A percentile compares a stretch with the other conserved stretches of the same genome.
phyloP scores from a whole-genome alignment of 2,113 vertebrate species.

The Rhinopithecus roxellana region DNA sequence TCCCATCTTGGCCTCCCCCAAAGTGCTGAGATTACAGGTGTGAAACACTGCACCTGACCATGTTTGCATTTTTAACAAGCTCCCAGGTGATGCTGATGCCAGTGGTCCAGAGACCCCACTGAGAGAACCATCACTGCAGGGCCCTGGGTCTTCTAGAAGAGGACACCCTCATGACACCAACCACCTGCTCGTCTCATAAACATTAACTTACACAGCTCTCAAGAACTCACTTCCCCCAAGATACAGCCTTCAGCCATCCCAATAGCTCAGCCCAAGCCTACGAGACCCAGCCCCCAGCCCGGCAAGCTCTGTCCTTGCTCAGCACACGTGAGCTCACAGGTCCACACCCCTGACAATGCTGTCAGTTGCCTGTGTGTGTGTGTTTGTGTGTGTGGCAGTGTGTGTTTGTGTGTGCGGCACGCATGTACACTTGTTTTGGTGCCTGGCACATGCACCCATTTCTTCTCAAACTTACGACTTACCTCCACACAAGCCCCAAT shows the following conservation, averaged over 20 bases:
- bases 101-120: not conserved
- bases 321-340: not conserved
- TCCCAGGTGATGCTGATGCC: not conserved
- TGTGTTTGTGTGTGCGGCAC: not conserved
- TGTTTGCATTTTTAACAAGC: not conserved
- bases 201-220: not conserved
- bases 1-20: too few species aligned
- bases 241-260: not conserved
- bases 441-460: not conserved
- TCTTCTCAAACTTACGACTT: not conserved
- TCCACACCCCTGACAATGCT: not conserved
- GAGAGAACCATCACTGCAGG: not conserved
- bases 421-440: not conserved
- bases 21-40: too few species aligned
- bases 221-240: not conserved
- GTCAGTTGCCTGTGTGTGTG: not conserved
- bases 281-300: not conserved
- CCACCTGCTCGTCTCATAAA: not conserved
- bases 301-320: not conserved
- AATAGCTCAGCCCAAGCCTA: not conserved
- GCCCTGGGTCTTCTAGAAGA: not conserved
- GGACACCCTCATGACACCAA: not conserved
- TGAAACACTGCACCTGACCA: too few species aligned
- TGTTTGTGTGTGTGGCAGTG: accelerated
- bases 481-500: not conserved